phyloP scores from a whole-genome alignment of 2,888 invertebrate species.

The Ametastegia equiseti region DNA sequence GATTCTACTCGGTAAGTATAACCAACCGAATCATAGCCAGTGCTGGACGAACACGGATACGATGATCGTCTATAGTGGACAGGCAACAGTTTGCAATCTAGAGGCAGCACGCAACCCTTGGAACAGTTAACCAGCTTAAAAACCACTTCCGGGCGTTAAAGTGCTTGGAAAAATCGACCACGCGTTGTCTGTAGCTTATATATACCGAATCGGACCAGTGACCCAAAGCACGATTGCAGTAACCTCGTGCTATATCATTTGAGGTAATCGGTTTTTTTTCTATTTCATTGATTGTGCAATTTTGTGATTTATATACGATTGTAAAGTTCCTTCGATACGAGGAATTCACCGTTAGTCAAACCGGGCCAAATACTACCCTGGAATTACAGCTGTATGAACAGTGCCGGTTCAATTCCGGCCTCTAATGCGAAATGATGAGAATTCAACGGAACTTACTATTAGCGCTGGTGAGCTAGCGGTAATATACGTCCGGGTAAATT shows the following conservation, averaged over 20 bases:
- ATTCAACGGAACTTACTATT: background rate
- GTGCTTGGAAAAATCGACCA: background rate
- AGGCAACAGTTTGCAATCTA: background rate
- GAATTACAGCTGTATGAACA: background rate
- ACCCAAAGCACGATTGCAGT: background rate
- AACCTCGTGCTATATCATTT: background rate
- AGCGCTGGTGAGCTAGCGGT: background rate
- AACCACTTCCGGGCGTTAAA: background rate
- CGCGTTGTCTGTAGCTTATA: background rate
- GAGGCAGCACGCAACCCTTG: background rate
- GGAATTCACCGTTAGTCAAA: background rate
- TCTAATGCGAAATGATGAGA: background rate
- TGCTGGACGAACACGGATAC: background rate
- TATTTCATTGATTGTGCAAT: background rate
- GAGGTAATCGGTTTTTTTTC: background rate
- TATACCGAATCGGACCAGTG: background rate
- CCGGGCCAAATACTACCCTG: background rate
- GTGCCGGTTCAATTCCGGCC: background rate
- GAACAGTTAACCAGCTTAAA: background rate
- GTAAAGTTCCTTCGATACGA: background rate
- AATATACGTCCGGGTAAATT: background rate
- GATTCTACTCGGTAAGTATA: background rate
- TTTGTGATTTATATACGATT: constrained; percentile 14
- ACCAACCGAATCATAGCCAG: background rate
- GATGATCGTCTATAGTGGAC: background rate